Conservation (phyloP, 2,797 vertebrate genomes). For the Leptoclinus maculatus region DNA sequence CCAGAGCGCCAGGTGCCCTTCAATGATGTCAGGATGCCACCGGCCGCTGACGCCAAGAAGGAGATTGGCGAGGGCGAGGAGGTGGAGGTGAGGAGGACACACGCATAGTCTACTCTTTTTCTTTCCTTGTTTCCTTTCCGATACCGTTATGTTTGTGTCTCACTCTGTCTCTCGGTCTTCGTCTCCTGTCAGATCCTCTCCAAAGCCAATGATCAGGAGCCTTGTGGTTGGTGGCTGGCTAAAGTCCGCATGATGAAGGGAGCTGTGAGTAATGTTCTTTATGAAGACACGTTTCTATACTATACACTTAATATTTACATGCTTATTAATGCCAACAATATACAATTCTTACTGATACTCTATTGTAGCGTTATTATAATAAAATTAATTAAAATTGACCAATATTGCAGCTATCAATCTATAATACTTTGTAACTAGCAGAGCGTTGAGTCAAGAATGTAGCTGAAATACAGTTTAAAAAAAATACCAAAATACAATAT, state of each 20-base stretch:
- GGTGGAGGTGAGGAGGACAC: conserved; percentile 90
- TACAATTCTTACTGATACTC: neutral
- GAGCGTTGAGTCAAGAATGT: neutral
- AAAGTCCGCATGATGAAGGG: conserved; percentile 99
- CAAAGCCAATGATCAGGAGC: conserved; percentile 97
- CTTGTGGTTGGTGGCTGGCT: conserved; percentile 99
- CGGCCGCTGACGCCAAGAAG: conserved; percentile 93
- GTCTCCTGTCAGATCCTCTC: conserved; percentile 89
- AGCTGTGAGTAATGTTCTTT: conserved; percentile 86
- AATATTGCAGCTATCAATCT: neutral
- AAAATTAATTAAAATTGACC: neutral
- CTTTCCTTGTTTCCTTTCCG: neutral
- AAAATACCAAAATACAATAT: neutral
- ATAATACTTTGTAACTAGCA: neutral
- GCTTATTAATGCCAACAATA: too few species aligned
- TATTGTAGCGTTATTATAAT: neutral
- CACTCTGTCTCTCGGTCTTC: neutral
- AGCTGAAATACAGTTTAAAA: neutral
- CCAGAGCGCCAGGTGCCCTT: conserved; percentile 98
- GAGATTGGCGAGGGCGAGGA: conserved; percentile 98
- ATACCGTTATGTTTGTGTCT: neutral
- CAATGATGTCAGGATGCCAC: conserved; percentile 94
- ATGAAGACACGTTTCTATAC: neutral
- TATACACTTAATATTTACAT: neutral
- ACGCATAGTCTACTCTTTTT: neutral